Conservation (phyloP, 1,140 invertebrate genomes). For the Phocides pigmalion region DNA sequence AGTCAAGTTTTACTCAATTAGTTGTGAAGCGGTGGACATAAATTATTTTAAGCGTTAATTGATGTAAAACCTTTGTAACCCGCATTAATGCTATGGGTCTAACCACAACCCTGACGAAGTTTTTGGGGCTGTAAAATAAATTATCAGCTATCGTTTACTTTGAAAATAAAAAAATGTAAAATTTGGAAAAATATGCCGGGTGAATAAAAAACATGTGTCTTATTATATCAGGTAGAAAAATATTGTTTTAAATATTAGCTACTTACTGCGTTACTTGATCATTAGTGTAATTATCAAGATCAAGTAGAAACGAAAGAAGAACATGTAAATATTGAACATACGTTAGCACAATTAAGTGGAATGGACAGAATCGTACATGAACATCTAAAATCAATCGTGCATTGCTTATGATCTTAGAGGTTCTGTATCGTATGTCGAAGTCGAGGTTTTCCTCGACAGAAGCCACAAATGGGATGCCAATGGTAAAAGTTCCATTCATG, state of each 20-base stretch:
- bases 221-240: neutral
- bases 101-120: slow-evolving; percentile 25
- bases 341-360: slow-evolving; percentile 21
- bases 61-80: slow-evolving; percentile 53
- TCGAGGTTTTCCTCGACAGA: neutral
- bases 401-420: neutral
- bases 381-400: slow-evolving; percentile 7
- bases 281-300: slow-evolving; percentile 25
- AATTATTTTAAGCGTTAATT: slow-evolving; percentile 60
- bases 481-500: slow-evolving; percentile 17
- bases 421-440: neutral
- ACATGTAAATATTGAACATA: slow-evolving; percentile 25
- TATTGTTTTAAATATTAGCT: slow-evolving; percentile 30
- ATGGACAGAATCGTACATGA: neutral
- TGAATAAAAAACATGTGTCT: neutral
- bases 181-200: neutral
- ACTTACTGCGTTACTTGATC: slow-evolving; percentile 17
- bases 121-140: slow-evolving; percentile 20
- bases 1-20: slow-evolving; percentile 44
- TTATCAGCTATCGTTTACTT: neutral
- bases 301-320: slow-evolving; percentile 20
- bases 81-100: slow-evolving; percentile 39
- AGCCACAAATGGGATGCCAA: slow-evolving; percentile 26
- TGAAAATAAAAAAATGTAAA: neutral
- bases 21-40: slow-evolving; percentile 60